Evolutionary conservation across 2,797 vertebrate species (phyloP).

Genomic region (Phalanger gymnotis): DNA sequence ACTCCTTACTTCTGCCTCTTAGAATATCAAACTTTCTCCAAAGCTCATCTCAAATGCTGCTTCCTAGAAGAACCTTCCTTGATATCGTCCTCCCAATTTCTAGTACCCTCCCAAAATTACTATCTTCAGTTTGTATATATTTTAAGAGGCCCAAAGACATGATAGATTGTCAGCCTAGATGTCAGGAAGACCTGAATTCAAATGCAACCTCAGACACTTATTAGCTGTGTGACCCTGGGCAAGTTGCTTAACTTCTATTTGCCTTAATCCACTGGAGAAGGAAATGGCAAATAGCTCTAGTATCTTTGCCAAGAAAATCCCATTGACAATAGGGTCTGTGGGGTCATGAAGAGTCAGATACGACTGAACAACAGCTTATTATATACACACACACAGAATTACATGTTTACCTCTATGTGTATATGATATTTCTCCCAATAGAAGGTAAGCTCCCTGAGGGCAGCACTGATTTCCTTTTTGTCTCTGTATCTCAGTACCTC

Average conservation of each 20-base stretch:
- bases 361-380: background rate
- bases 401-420: background rate
- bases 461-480: background rate
- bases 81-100: background rate
- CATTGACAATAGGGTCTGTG: background rate
- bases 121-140: background rate
- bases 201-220: background rate
- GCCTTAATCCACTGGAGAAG: background rate
- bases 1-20: background rate
- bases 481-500: background rate
- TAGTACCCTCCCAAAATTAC: background rate
- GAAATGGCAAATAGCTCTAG: background rate
- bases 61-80: background rate
- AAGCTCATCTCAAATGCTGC: background rate
- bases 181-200: background rate
- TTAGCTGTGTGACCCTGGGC: background rate
- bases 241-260: background rate
- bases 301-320: background rate
- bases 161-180: background rate
- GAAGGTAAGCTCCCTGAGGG: background rate
- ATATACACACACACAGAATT: background rate
- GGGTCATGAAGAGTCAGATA: background rate
- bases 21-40: background rate
- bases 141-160: background rate
- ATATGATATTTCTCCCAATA: background rate